A percentile compares a stretch with the other conserved stretches of the same genome.
Evolutionary conservation across 2,797 vertebrate species (phyloP).

Genomic region (Chaunax sp.): DNA sequence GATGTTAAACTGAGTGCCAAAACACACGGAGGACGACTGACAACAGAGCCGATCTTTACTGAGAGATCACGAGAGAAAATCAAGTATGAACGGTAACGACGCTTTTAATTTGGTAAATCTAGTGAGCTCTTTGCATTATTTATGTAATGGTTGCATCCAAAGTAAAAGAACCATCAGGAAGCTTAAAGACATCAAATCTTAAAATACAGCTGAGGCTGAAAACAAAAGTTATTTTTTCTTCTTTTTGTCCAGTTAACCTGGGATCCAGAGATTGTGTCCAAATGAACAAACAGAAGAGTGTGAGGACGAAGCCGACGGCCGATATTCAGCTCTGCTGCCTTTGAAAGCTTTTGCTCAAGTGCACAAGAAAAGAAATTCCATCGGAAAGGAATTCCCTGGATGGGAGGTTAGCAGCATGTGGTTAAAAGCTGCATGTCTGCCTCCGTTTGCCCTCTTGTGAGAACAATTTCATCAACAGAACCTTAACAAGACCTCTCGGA

Average conservation of each 20-base stretch:
- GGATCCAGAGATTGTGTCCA: not conserved
- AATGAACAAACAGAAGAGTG: not conserved
- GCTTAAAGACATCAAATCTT: not conserved
- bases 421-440: slow-evolving; percentile 63
- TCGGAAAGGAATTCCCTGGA: slow-evolving; percentile 47
- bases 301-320: slow-evolving; percentile 2
- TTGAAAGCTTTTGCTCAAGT: slow-evolving; percentile 35
- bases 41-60: not conserved
- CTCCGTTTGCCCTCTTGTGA: slow-evolving; percentile 52
- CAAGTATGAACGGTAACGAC: not conserved
- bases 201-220: not conserved
- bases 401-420: slow-evolving; percentile 57
- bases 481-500: slow-evolving; percentile 45
- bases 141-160: not conserved
- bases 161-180: not conserved
- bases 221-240: too few relatives aligned
- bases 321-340: slow-evolving; percentile 9
- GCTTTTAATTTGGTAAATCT: slow-evolving; percentile 9
- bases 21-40: not conserved
- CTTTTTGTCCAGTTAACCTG: not conserved
- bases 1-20: not conserved
- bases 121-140: not conserved
- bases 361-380: slow-evolving; percentile 26
- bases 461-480: slow-evolving; percentile 75
- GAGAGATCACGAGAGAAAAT: not conserved